phyloP scores from a whole-genome alignment of 1,140 invertebrate species.

The Propsilocerus akamusi region DNA sequence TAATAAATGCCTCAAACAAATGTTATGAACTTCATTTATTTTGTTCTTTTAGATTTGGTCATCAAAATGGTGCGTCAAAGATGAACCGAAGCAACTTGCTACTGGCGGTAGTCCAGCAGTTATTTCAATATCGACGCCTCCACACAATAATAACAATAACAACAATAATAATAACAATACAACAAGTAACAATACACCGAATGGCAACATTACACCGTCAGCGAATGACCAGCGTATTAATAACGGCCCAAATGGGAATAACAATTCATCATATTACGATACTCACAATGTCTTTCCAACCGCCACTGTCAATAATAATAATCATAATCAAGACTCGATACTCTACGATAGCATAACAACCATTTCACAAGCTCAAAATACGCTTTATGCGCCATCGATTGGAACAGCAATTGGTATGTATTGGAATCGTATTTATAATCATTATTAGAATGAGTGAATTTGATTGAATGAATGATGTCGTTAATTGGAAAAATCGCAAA shows the following conservation, averaged over 20 bases:
- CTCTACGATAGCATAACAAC: slow-evolving; percentile 56
- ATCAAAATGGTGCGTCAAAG: slow-evolving; percentile 73
- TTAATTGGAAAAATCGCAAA: neutral
- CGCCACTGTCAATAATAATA: slow-evolving; percentile 28
- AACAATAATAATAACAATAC: neutral
- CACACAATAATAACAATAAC: neutral
- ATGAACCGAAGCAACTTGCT: slow-evolving; percentile 68
- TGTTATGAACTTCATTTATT: neutral
- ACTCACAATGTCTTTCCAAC: slow-evolving; percentile 37
- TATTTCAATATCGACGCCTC: neutral
- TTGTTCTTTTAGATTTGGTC: slow-evolving; percentile 51
- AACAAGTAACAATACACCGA: neutral
- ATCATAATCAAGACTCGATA: slow-evolving; percentile 11
- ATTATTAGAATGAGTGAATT: neutral
- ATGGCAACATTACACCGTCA: neutral
- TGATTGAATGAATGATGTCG: neutral
- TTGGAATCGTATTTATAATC: neutral
- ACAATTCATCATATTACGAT: slow-evolving; percentile 36
- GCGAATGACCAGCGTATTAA: slow-evolving; percentile 1
- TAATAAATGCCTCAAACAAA: neutral
- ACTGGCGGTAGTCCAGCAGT: slow-evolving; percentile 27
- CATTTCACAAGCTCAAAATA: slow-evolving; percentile 49
- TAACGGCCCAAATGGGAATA: slow-evolving; percentile 16
- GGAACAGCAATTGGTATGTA: slow-evolving; percentile 49
- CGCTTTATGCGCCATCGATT: slow-evolving; percentile 58